Base-by-base conservation (phyloP, 2,888 invertebrate genomes). In the Steinernema carpocapsae region DNA sequence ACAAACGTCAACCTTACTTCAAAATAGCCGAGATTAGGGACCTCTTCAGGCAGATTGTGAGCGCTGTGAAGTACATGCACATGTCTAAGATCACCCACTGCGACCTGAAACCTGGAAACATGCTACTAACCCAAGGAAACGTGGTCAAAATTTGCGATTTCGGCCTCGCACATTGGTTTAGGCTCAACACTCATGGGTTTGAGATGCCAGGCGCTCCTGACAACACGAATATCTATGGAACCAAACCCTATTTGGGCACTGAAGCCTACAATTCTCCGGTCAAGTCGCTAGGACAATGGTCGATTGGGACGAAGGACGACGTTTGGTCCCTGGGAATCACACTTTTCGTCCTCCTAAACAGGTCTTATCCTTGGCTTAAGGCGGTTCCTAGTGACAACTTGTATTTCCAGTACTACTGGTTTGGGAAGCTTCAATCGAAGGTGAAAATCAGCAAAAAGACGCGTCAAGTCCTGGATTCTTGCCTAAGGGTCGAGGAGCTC, bases 261-360 rank as follows among this genome's bases (percentile, higher is more conserved):
- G 24, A 2, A 14, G 26, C 26, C 26, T 26, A 19, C 22, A 56
- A 26, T 12, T 56, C 56, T 6, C 56, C 56, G 6, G 4, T 19
- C 6, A 56, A 56, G 56, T 24, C 4, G 3, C 26, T 6, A 10
- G 56, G 26, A 10, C 26, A 43, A 14, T 12, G 2, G n/a, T 26
- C 56, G 56, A 12, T 26, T 26, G 56, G 56, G 10, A 56, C 56
- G 6, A 56, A 56, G 26, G 56, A 56, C 26, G 56, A 56, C 56
- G 56, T 56, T 19, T 56, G 56, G 56, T 22, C 56, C 2, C 56
- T 56, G 6, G 56, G 56, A 12, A 7, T 56, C 26, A 56, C 22
- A 26, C 56, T 56, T 6, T 56, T 56, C 56, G 22, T 56, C 24
- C 22, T 56, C 24, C 2, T 24, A 7, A 43, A 14, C 43, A 43